A percentile compares a stretch with the other conserved stretches of the same genome.
These are phyloP conservation scores for Echinarachnius parma DNA, from an alignment of 53 echinoderm and acorn worm species.

Conservation along the genomic window DNA sequence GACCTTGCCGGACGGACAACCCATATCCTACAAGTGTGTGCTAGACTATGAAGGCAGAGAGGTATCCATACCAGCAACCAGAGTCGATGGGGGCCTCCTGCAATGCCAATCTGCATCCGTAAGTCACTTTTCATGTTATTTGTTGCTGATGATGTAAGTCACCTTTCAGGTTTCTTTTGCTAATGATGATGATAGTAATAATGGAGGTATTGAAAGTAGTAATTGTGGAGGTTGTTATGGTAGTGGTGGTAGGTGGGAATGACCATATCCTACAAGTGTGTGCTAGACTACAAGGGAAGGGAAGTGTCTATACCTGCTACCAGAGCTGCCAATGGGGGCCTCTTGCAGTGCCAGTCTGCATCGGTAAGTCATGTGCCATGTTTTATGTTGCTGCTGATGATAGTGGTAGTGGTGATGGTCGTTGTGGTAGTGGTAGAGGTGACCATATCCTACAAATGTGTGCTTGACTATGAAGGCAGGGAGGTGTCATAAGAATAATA, in stretches of 20 bases:
- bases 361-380: conserved; percentile 54
- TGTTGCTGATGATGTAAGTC: too few species aligned
- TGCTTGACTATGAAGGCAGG: conserved; percentile 47
- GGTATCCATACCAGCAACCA: conserved; percentile 45
- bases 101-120: conserved; percentile 49
- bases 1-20: conserved; percentile 15
- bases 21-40: conserved; percentile 63
- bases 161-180: too few species aligned
- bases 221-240: too few species aligned
- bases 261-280: conserved; percentile 60
- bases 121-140: too few species aligned
- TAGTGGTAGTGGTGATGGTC: too few species aligned
- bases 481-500: too few species aligned
- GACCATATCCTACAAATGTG: conserved; percentile 60
- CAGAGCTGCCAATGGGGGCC: conserved; percentile 30
- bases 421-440: too few species aligned
- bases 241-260: too few species aligned
- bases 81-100: conserved; percentile 38
- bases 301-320: conserved; percentile 47
- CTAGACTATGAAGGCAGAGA: conserved; percentile 49
- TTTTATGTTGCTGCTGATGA: too few species aligned
- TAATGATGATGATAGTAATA: too few species aligned
- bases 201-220: too few species aligned
- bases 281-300: conserved; percentile 49
- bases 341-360: conserved; percentile 44